Evolutionary conservation across 2,888 invertebrate genomes (phyloP), one percentile per base, ranked within the genome.

Genomic region (Macrosoma leucophasiata): DNA sequence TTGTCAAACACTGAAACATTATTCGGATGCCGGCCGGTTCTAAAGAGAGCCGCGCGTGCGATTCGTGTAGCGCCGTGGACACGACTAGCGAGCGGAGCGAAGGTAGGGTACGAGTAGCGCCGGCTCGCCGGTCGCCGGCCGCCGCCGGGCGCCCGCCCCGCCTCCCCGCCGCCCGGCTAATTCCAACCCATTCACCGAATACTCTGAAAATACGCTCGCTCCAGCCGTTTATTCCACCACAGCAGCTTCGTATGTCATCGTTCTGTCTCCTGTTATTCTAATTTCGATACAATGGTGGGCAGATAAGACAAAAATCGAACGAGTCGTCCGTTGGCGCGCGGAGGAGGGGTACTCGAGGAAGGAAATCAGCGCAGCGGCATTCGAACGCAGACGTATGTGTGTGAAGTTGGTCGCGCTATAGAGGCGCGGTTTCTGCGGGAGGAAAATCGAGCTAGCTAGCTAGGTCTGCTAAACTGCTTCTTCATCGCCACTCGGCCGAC

Each of bases 1-100:
- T 79, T 68, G 82, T 78, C 71, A 81, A 76, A 76, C 84, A 84
- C 82, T 81, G 82, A 81, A 81, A 81, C 84, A 84, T 84, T 84
- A 84, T 84, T 84, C 79, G 79, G 73, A 70, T 74, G 79, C 84
- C 75, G 82, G 81, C 75, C 77, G 77, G 68, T 76, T 72, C 74
- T 65, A 73, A 72, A 56, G 59, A 62, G 63, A 74, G 77, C 74
- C 81, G 79, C 81, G 76, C 82, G 81, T 75, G 75, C 78, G 72
- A 68, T 74, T 72, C 65, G 62, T 63, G 50, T 71, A 69, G 65
- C 77, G 81, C 81, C 77, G 82, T 74, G 68, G 63, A 75, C 75
- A 77, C 79, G 79, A 82, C 81, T 78, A 55, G 48, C 54, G 50
- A 23, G 41, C 49, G 55, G 47, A 47, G 44, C 48, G 54, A 48